Base-by-base conservation (phyloP, 2,888 invertebrate species). In the Ormyrus rosae region DNA sequence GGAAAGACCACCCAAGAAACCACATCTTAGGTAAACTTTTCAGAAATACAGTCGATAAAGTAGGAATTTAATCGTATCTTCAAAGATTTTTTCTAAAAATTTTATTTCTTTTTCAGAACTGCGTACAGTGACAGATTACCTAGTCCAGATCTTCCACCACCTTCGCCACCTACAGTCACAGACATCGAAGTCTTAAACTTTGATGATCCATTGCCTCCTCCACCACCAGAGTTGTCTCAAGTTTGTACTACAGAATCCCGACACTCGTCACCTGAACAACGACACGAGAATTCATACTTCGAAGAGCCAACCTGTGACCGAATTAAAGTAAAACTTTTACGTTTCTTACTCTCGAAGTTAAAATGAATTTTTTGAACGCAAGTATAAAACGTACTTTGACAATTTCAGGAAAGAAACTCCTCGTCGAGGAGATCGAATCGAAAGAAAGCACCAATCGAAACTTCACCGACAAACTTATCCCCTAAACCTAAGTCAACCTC, bases 1-100 rank as follows among this genome's bases (percentile, higher is more conserved):
- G 0, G 95, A 95, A 84, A 91, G 95, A 83, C 96, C 96, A 10
- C 96, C 96, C 5, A 96, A 96, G 90, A 95, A 95, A 90, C 95
- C 95, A 3, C 93, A 94, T 86, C 91, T 95, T 80, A 88, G 94
- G 84, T 91, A 92, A 73, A 91, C 13, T 8, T 2, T 1, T 58
- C 3, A 34, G 4, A 34, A 34, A 34, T 34, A 34, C 34, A 34
- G 34, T 34, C 34, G 34, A 34, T 34, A 34, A 34, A 34, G 34
- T 65, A 53, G 53, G 48, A 63, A 61, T 10, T 34, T 34, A 8
- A 61, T 1, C 34, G 61, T 34, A 61, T 45, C 34, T 34, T 8
- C 6, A 70, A 61, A 34, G 34, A 34, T 4, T 34, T 34, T 34
- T 34, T 34, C 4, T 34, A 34, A 34, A 34, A 34, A 34, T 34